Evolutionary conservation across 1,140 invertebrate species (phyloP).

Genomic region (Drosophila navojoa): DNA sequence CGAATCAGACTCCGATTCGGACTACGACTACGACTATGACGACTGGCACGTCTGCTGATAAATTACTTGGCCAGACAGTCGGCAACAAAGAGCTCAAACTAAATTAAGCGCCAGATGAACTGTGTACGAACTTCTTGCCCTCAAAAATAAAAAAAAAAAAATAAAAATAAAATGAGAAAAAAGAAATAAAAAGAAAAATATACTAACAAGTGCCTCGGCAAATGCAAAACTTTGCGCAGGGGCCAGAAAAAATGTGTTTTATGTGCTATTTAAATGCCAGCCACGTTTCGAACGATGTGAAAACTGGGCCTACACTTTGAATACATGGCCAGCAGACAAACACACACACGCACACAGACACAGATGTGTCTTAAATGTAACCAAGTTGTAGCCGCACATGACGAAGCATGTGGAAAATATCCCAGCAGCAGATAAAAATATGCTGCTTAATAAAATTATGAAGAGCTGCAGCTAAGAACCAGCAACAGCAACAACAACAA

Average conservation of each 20-base stretch:
- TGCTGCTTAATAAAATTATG: constrained; percentile 67
- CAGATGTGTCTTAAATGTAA: neutral
- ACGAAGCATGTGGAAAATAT: constrained; percentile 59
- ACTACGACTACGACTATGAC: no score
- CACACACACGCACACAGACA: constrained; percentile 1
- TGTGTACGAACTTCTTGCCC: constrained; percentile 4
- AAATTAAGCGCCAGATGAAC: constrained; percentile 64
- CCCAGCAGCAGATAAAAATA: constrained; percentile 24
- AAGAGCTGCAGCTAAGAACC: constrained; percentile 35
- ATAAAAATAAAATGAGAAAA: neutral
- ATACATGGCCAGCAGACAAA: constrained; percentile 16
- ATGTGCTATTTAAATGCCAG: constrained; percentile 61
- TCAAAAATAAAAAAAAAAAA: neutral
- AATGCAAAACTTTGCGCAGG: constrained; percentile 42
- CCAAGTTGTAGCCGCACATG: constrained; percentile 27
- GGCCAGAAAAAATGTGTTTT: constrained; percentile 5
- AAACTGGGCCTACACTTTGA: constrained; percentile 52
- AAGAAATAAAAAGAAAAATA: neutral
- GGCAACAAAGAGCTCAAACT: constrained; percentile 43
- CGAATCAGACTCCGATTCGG: neutral
- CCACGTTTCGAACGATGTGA: constrained; percentile 69
- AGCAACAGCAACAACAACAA: neutral
- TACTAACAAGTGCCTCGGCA: constrained; percentile 4
- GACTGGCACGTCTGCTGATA: constrained; percentile 50
- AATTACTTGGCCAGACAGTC: constrained; percentile 21